Conservation (phyloP, 2,797 vertebrate species). For the Gymnodraco acuticeps region DNA sequence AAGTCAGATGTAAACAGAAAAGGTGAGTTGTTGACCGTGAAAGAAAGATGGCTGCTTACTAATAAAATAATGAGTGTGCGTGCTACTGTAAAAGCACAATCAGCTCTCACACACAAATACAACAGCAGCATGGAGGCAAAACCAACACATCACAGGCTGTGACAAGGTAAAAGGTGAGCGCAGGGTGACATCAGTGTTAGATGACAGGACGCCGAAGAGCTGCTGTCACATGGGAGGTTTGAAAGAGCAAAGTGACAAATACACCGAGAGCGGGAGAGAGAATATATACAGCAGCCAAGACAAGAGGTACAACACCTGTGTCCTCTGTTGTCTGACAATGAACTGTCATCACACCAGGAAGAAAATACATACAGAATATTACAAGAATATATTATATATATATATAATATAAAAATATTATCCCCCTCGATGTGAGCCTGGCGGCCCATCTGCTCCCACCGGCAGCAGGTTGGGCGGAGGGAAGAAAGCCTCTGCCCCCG, state of each 20-base stretch:
- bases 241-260: slow-evolving; percentile 28
- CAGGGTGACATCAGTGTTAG: slow-evolving; percentile 33
- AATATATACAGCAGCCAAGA: slow-evolving; percentile 2
- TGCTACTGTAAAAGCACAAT: not conserved
- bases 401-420: not conserved
- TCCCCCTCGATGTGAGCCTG: too few relatives aligned
- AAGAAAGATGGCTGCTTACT: slow-evolving; percentile 11
- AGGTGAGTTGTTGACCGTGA: slow-evolving; percentile 34
- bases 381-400: not conserved
- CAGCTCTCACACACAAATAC: not conserved
- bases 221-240: slow-evolving; percentile 29
- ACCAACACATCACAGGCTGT: slow-evolving; percentile 54
- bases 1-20: slow-evolving; percentile 30
- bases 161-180: slow-evolving; percentile 61
- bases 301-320: slow-evolving; percentile 32
- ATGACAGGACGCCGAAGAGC: slow-evolving; percentile 42
- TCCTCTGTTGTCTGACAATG: slow-evolving; percentile 58
- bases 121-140: slow-evolving; percentile 10
- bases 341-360: slow-evolving; percentile 35
- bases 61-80: slow-evolving; percentile 37
- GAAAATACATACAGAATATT: not conserved
- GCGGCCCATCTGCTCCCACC: too few relatives aligned
- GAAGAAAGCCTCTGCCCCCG: too few relatives aligned
- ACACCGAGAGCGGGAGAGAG: slow-evolving; percentile 1
- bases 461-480: too few relatives aligned